Evolutionary conservation across 2,888 invertebrate genomes (phyloP).

Genomic region (Lycaena phlaeas): DNA sequence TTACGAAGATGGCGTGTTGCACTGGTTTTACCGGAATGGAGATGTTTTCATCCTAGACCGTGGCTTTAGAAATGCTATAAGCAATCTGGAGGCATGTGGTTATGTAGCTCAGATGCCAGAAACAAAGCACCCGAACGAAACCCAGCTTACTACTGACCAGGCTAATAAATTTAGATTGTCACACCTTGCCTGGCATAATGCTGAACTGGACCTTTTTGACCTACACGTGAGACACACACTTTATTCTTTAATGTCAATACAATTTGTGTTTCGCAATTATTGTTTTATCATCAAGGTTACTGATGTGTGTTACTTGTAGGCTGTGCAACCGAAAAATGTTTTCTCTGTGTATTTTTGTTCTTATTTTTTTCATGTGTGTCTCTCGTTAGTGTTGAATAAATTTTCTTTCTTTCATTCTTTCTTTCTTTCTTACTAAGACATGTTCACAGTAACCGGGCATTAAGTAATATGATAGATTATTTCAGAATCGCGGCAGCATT

Average conservation of each 20-base stretch:
- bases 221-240: no score
- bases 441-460: background rate
- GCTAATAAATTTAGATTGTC: background rate
- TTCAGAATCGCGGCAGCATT: constrained; percentile 6
- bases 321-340: no score
- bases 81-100: background rate
- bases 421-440: background rate
- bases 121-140: background rate
- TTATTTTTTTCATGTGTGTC: no score
- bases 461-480: constrained; percentile 1
- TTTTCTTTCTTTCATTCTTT: no score
- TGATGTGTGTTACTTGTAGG: no score
- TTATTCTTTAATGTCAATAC: no score
- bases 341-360: no score
- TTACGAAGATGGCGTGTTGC: background rate
- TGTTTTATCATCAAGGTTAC: no score
- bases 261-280: no score
- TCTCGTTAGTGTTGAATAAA: no score
- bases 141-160: background rate
- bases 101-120: background rate
- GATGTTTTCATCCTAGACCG: background rate
- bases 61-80: constrained; percentile 1
- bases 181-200: no score
- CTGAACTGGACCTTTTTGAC: no score
- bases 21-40: constrained; percentile 2